These are phyloP conservation scores for Austrofundulus limnaeus DNA, from an alignment of 2,113 vertebrate species.

Conservation along the genomic window DNA sequence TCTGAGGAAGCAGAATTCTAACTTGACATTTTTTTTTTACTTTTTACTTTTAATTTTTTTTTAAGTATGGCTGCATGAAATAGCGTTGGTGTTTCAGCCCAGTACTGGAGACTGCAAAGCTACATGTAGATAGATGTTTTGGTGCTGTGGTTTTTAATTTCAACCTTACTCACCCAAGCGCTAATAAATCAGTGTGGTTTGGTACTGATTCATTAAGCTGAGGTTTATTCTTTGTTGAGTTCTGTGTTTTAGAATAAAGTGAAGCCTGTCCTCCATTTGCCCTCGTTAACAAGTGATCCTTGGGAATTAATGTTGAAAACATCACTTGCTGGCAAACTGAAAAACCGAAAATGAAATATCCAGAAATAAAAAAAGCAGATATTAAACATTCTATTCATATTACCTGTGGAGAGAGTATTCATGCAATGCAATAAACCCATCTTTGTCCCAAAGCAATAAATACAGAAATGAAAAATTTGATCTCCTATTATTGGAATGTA, in stretches of 20 bases:
- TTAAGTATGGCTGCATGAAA: not conserved
- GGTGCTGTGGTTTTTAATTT: slow-evolving; percentile 16
- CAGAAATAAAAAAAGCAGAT: slow-evolving; percentile 39
- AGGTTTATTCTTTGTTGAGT: slow-evolving; percentile 28
- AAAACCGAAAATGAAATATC: slow-evolving; percentile 42
- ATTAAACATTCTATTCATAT: slow-evolving; percentile 50
- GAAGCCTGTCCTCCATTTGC: slow-evolving; percentile 44
- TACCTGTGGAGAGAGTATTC: slow-evolving; percentile 46
- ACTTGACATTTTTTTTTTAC: too few relatives aligned
- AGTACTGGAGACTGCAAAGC: not conserved
- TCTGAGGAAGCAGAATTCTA: slow-evolving; percentile 28
- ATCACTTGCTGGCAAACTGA: slow-evolving; percentile 39
- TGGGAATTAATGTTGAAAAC: slow-evolving; percentile 54
- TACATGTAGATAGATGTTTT: slow-evolving; percentile 3
- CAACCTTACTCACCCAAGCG: slow-evolving; percentile 17
- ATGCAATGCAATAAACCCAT: slow-evolving; percentile 49
- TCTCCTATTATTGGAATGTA: slow-evolving; percentile 34
- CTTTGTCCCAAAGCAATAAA: slow-evolving; percentile 55
- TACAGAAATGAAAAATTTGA: slow-evolving; percentile 32
- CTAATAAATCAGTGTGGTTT: slow-evolving; percentile 32
- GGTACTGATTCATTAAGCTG: slow-evolving; percentile 33
- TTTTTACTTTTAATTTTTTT: too few relatives aligned
- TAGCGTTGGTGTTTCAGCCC: slow-evolving; percentile 9
- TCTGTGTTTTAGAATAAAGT: slow-evolving; percentile 56
- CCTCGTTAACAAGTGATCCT: slow-evolving; percentile 48